Conservation (phyloP, 2,888 invertebrate genomes). For the Myopa testacea region DNA sequence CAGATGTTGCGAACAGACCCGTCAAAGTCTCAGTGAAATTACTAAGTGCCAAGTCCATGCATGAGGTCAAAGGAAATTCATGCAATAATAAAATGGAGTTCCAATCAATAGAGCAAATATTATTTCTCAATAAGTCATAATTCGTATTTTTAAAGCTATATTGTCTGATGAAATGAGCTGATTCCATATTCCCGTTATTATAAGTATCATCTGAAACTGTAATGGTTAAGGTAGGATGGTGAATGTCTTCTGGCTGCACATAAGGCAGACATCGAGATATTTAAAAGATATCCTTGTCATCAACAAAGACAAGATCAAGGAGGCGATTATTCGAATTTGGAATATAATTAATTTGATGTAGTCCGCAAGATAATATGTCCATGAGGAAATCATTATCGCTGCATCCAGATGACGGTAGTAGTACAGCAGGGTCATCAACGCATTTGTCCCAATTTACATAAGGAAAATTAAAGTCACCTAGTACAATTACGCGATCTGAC, state of each 20-base stretch:
- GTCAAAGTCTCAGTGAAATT: background rate
- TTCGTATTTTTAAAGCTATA: background rate
- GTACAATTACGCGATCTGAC: background rate
- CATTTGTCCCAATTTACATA: background rate
- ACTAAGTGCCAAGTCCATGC: background rate
- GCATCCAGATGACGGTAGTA: background rate
- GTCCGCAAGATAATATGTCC: background rate
- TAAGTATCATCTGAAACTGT: background rate
- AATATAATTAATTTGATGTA: background rate
- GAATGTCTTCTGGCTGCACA: background rate
- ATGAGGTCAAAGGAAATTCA: background rate
- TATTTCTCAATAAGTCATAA: background rate
- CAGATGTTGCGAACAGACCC: too few species aligned
- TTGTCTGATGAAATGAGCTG: background rate
- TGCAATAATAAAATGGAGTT: too few species aligned
- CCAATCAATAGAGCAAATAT: background rate
- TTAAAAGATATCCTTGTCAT: background rate
- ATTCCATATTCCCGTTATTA: background rate
- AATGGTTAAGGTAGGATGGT: slow-evolving; percentile 3
- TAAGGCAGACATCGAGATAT: background rate
- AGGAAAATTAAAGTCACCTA: slow-evolving; percentile 1
- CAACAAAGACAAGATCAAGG: background rate
- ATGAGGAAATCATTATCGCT: too few species aligned
- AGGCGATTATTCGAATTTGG: background rate
- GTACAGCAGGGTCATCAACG: background rate